Base-by-base conservation (phyloP, 2,113 vertebrate species). In the Plestiodon gilberti region DNA sequence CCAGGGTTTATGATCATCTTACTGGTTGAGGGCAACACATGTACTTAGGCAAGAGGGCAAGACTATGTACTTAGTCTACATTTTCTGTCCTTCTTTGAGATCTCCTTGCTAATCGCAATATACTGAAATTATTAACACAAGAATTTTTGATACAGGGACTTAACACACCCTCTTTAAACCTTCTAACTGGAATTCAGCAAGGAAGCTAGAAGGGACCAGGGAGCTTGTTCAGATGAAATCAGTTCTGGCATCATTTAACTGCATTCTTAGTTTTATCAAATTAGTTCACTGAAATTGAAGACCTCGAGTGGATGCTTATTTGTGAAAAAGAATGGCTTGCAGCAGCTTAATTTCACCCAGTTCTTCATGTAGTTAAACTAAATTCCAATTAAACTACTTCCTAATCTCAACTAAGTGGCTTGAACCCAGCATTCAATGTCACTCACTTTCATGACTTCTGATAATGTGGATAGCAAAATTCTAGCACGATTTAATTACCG, bases 381-480 rank as follows among this genome's bases (percentile, higher is more conserved):
- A 82, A 82, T 70, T 65, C 38, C 35, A 84, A 61, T 73, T 83
- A 83, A 73, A n/a, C 38, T 75, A 64, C 59, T 75, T 48, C n/a
- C 13, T 69, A 69, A 52, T 40, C 25, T 35, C 40, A 69, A 48
- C 64, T 55, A 76, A 33, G 18, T 33, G 59, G 18, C 14, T 33
- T 64, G 59, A 76, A 84, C 62, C 40, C 20, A 71, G 33, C 35
- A 71, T 35, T 38, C 69, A 83, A 59, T 59, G n/a, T 11, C n/a
- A 82, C 11, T 40, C 61, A 40, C 20, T 30, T 74, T 74, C 14
- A 48, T 43, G 43, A n/a, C 17, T n/a, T 83, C 22, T 62, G 17
- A 75, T 43, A 43, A 62, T 2, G 20, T 5, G 10, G 11, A 62
- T 25, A 20, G n/a, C 3, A 67, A 55, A 62, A 35, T 38, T 28